A percentile compares a stretch with the other conserved stretches of the same genome.
Conservation (phyloP, 1,140 invertebrate genomes). For the Calliopsis andreniformis region DNA sequence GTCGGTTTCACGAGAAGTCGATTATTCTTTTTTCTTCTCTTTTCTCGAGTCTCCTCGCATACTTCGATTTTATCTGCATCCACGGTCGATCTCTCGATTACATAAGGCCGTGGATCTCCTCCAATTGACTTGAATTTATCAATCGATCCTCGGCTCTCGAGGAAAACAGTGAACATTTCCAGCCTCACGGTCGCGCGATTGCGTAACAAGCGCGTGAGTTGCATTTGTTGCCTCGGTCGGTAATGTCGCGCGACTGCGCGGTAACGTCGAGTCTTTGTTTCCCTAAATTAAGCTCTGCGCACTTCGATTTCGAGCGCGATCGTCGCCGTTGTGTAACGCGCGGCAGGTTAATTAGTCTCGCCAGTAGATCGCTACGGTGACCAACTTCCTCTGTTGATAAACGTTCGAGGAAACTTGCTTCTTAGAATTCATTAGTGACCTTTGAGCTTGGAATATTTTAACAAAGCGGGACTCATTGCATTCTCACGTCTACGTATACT, state of each 20-base stretch:
- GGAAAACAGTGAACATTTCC: slow-evolving; percentile 25
- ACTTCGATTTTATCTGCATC: not conserved
- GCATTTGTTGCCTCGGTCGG: slow-evolving; percentile 50
- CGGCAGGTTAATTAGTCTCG: slow-evolving; percentile 32
- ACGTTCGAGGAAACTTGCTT: too few species aligned
- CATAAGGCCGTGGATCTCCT: slow-evolving; percentile 12
- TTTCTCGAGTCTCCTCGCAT: not conserved
- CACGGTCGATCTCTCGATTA: slow-evolving; percentile 22
- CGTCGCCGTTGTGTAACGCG: slow-evolving; percentile 19
- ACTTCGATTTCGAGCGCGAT: slow-evolving; percentile 9
- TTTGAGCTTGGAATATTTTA: too few species aligned
- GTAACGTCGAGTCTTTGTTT: not conserved
- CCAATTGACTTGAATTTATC: slow-evolving; percentile 34
- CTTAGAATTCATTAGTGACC: too few species aligned
- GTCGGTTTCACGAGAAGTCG: not conserved
- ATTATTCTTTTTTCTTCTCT: not conserved
- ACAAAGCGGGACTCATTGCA: too few species aligned
- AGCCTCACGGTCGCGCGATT: slow-evolving; percentile 25
- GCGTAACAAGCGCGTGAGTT: slow-evolving; percentile 47
- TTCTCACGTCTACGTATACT: too few species aligned
- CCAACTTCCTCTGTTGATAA: too few species aligned
- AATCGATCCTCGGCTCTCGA: slow-evolving; percentile 19
- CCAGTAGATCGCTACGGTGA: too few species aligned
- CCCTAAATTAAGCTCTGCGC: not conserved
- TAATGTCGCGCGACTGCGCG: slow-evolving; percentile 44